phyloP scores from a whole-genome alignment of 2,888 invertebrate species.

The Meteorus colon region DNA sequence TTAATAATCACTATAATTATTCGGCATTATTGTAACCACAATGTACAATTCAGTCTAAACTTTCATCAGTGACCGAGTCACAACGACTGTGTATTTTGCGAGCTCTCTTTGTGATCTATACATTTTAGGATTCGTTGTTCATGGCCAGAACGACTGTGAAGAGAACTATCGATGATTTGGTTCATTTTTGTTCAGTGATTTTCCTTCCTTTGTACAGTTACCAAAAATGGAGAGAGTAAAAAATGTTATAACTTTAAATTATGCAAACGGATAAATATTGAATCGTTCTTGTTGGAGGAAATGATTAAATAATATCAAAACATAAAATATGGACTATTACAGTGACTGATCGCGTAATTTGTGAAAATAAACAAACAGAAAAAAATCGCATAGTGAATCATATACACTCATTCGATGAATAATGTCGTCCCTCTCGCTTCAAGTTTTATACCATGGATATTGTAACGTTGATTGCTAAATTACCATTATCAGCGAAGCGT shows the following conservation, averaged over 20 bases:
- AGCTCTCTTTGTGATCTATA: not conserved
- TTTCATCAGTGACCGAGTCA: slow-evolving; percentile 28
- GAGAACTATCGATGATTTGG: not conserved
- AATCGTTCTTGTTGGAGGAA: not conserved
- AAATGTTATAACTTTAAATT: not conserved
- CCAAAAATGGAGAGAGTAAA: not conserved
- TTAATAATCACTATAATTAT: slow-evolving; percentile 31
- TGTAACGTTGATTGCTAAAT: slow-evolving; percentile 99
- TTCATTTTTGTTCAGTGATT: not conserved
- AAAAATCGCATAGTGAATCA: slow-evolving; percentile 1
- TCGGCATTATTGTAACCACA: slow-evolving; percentile 28
- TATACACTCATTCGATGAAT: not conserved
- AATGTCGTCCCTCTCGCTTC: not conserved
- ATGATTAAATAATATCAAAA: not conserved
- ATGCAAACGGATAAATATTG: not conserved
- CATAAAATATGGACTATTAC: not conserved
- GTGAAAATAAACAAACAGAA: not conserved
- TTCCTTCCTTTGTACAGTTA: not conserved
- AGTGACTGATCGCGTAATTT: slow-evolving; percentile 3
- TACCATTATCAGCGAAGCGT: slow-evolving; percentile 98
- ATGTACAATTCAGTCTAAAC: slow-evolving; percentile 53
- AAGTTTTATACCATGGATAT: slow-evolving; percentile 88
- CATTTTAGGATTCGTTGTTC: not conserved
- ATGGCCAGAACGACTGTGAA: not conserved
- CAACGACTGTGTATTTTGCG: slow-evolving; percentile 22